Conservation (phyloP, 2,888 invertebrate genomes). For the Agapostemon virescens region DNA sequence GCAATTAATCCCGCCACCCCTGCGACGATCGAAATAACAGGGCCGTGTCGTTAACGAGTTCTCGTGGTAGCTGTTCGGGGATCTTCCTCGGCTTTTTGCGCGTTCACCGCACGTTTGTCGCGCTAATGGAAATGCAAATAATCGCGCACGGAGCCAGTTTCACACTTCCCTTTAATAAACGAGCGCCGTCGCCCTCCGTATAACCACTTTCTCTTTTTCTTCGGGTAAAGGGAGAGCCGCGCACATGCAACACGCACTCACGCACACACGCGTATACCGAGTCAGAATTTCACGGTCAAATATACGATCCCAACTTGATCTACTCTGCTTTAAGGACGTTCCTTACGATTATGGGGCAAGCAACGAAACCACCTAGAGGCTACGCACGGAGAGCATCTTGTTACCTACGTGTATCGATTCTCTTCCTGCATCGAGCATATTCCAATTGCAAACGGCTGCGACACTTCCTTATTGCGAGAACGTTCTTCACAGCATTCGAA, state of each 20-base stretch:
- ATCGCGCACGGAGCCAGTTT: constrained; percentile 65
- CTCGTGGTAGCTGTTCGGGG: constrained; percentile 31
- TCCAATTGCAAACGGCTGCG: constrained; percentile 13
- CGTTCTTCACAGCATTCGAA: neutral
- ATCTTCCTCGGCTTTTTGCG: constrained; percentile 55
- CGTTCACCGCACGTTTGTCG: constrained; percentile 67
- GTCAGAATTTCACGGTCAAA: constrained; percentile 59
- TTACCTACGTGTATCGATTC: constrained; percentile 44
- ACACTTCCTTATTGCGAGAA: constrained; percentile 51
- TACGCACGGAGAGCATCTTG: constrained; percentile 20
- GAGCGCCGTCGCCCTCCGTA: constrained; percentile 48
- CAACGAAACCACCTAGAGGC: constrained; percentile 9
- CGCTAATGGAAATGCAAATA: constrained; percentile 72
- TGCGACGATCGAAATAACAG: constrained; percentile 46
- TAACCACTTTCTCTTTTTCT: constrained; percentile 49
- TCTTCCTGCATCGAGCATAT: constrained; percentile 4
- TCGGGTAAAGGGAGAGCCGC: neutral
- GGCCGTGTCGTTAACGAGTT: constrained; percentile 52
- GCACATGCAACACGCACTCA: constrained; percentile 13
- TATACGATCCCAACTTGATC: constrained; percentile 47
- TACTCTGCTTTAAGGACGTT: constrained; percentile 32
- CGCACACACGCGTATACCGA: constrained; percentile 10
- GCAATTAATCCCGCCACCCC: constrained; percentile 54
- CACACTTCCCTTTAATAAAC: constrained; percentile 68
- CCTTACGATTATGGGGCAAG: constrained; percentile 38